Evolutionary conservation across 2,113 vertebrate genomes (phyloP).

Genomic region (Piprites chloris): DNA sequence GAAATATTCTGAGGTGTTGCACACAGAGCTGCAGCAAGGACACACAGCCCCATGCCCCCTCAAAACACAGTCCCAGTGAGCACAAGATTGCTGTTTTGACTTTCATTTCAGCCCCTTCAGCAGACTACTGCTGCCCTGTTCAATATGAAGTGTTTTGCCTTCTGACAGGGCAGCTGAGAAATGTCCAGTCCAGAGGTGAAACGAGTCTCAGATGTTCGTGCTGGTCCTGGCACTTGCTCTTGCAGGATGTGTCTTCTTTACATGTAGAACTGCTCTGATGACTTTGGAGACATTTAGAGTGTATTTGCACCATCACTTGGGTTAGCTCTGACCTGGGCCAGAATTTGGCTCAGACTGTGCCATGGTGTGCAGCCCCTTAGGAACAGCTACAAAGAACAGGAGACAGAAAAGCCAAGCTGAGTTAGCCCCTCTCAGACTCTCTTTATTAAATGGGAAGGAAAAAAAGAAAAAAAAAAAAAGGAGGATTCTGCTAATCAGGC

Average conservation of each 20-base stretch:
- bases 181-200: neutral
- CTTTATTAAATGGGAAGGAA: neutral
- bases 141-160: neutral
- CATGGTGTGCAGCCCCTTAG: neutral
- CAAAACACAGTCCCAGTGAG: neutral
- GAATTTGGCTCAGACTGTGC: neutral
- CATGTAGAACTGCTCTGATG: neutral
- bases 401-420: neutral
- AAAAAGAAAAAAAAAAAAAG: no score
- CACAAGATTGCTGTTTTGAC: neutral
- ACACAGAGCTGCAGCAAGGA: neutral
- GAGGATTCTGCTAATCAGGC: neutral
- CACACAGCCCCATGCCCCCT: neutral
- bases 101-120: neutral
- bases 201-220: neutral
- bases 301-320: neutral
- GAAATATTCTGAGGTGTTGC: neutral
- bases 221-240: neutral
- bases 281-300: neutral
- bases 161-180: neutral
- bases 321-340: neutral
- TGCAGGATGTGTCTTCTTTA: neutral
- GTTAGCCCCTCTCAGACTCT: neutral
- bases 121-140: accelerated
- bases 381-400: neutral